phyloP scores from a whole-genome alignment of 1,140 invertebrate species.

The Leptopilina clavipes region DNA sequence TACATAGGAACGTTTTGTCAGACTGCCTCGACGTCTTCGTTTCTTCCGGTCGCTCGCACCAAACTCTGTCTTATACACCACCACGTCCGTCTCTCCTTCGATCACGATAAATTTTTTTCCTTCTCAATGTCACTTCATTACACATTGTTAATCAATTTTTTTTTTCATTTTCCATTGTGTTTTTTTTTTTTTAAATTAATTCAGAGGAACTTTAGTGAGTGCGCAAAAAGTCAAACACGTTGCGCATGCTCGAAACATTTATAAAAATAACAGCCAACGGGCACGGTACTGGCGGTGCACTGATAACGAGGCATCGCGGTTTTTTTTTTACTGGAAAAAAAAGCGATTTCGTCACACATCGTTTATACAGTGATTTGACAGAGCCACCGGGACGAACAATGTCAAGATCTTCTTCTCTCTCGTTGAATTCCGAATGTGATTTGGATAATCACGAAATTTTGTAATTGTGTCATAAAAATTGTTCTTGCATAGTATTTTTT shows the following conservation, averaged over 20 bases:
- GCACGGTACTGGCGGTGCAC: constrained; percentile 51
- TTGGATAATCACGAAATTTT: neutral
- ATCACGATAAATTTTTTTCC: constrained; percentile 9
- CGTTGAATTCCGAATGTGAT: constrained; percentile 8
- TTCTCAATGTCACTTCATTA: constrained; percentile 39
- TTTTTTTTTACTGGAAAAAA: constrained; percentile 19
- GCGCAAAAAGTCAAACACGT: constrained; percentile 47
- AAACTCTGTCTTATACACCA: constrained; percentile 23
- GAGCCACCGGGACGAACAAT: constrained; percentile 28
- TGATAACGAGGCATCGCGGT: constrained; percentile 39
- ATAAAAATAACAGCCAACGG: constrained; percentile 68
- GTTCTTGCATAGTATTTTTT: too few relatives aligned
- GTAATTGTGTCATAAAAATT: neutral
- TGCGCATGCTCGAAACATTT: constrained; percentile 57
- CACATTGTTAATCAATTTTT: constrained; percentile 33
- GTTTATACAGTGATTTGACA: neutral
- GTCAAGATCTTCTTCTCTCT: constrained; percentile 32
- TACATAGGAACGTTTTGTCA: constrained; percentile 75
- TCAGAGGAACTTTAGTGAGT: constrained; percentile 67
- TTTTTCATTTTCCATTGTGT: constrained; percentile 40
- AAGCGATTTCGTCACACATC: constrained; percentile 18
- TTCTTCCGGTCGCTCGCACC: constrained; percentile 45
- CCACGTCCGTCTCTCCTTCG: constrained; percentile 35
- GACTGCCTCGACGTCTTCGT: constrained; percentile 61
- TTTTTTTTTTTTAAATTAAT: constrained; percentile 52